Percentiles rank a stretch among this genome's conserved stretches.
Evolutionary conservation across 2,113 vertebrate species (phyloP).

Genomic region (Arizona elegans): DNA sequence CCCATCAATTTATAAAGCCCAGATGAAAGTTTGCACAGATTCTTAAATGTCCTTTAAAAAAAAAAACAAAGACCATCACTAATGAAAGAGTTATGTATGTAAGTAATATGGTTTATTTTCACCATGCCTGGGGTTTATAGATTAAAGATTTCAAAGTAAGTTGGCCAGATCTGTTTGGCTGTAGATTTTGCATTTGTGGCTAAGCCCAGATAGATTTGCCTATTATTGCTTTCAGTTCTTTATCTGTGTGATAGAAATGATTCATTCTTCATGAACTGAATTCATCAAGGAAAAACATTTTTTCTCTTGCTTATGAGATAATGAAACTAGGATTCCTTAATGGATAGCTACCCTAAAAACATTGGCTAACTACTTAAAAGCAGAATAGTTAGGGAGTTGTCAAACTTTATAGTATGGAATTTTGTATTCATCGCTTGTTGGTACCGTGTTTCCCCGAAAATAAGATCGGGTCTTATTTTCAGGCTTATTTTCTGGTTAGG

Average conservation of each 20-base stretch:
- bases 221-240: background rate
- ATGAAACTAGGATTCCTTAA: background rate
- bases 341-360: background rate
- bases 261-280: background rate
- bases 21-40: background rate
- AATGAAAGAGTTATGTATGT: background rate
- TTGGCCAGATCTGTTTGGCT: background rate
- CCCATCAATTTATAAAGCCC: background rate
- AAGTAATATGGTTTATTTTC: background rate
- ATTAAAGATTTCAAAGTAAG: background rate
- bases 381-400: background rate
- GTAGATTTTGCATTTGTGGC: background rate
- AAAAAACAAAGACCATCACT: background rate
- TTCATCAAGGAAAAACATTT: background rate
- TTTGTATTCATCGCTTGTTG: background rate
- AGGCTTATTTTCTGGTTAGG: too few species aligned
- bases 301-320: background rate
- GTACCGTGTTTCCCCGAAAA: too few species aligned
- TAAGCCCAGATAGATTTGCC: background rate
- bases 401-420: background rate
- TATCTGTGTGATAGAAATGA: background rate
- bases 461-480: too few species aligned
- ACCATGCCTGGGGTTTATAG: background rate
- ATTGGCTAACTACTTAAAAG: background rate
- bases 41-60: background rate